phyloP scores from a whole-genome alignment of 2,888 invertebrate species.

The Phengaris arion region DNA sequence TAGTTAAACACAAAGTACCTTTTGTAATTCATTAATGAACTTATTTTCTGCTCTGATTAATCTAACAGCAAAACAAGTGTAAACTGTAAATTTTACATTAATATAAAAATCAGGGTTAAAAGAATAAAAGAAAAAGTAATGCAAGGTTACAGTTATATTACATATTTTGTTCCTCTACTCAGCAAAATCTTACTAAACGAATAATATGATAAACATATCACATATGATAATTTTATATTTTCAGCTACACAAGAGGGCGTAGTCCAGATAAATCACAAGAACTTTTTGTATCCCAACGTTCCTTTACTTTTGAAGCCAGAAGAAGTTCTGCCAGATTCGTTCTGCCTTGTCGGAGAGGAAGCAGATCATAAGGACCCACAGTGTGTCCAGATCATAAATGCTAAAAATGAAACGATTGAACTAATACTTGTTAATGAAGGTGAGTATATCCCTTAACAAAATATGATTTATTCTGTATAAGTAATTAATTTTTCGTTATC shows the following conservation, averaged over 20 bases:
- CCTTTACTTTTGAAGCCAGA: slow-evolving; percentile 77
- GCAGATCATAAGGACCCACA: slow-evolving; percentile 59
- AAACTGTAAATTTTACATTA: too few species aligned
- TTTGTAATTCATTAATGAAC: too few species aligned
- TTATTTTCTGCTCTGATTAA: too few species aligned
- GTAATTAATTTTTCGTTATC: too few species aligned
- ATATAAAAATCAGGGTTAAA: too few species aligned
- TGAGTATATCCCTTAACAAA: slow-evolving; percentile 39
- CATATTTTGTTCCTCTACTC: too few species aligned
- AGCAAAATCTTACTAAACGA: too few species aligned
- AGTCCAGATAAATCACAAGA: slow-evolving; percentile 81
- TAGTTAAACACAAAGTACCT: too few species aligned
- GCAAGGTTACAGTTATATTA: too few species aligned
- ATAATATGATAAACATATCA: neutral
- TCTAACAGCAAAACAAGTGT: too few species aligned
- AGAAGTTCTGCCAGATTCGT: slow-evolving; percentile 56
- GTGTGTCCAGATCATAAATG: slow-evolving; percentile 78
- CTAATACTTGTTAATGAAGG: slow-evolving; percentile 82
- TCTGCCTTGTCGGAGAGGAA: slow-evolving; percentile 65
- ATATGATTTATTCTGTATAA: too few species aligned
- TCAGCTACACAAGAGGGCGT: slow-evolving; percentile 58
- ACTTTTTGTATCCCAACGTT: slow-evolving; percentile 78
- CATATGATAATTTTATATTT: neutral
- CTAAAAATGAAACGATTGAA: slow-evolving; percentile 75
- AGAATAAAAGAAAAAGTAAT: too few species aligned